A percentile compares a stretch with the other conserved stretches of the same genome.
These are phyloP conservation scores for Xylota segnis DNA, from an alignment of 2,888 invertebrate species.

Conservation along the genomic window DNA sequence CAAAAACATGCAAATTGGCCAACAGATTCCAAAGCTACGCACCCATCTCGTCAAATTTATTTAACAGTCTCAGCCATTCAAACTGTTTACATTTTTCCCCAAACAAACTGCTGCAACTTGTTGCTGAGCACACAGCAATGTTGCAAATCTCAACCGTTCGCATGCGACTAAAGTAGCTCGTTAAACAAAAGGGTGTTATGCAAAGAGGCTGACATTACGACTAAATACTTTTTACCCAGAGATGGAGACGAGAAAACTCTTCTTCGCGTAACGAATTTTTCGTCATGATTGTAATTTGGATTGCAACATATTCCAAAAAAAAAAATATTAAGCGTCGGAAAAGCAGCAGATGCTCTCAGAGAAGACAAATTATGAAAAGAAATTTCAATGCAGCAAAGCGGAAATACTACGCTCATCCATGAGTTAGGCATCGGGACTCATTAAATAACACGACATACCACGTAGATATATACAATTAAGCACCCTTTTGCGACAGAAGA, in stretches of 20 bases:
- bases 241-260: conserved; percentile 33
- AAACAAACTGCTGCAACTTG: conserved; percentile 57
- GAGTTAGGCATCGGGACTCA: conserved; percentile 37
- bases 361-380: conserved; percentile 17
- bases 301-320: conserved; percentile 52
- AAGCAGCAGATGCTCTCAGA: not conserved
- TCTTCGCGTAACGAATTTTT: conserved; percentile 18
- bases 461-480: conserved; percentile 2
- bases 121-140: conserved; percentile 61
- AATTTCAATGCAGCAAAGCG: conserved; percentile 34
- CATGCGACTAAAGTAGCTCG: conserved; percentile 43
- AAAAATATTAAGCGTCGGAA: conserved; percentile 28
- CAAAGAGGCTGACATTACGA: conserved; percentile 45
- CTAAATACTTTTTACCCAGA: conserved; percentile 11
- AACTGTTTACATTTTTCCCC: conserved; percentile 25
- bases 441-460: conserved; percentile 58
- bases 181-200: conserved; percentile 62
- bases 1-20: conserved; percentile 21
- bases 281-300: conserved; percentile 26
- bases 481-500: conserved; percentile 24
- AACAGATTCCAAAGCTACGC: conserved; percentile 16
- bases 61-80: not conserved
- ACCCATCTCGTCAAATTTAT: conserved; percentile 2
- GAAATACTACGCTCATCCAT: conserved; percentile 53
- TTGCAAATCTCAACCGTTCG: conserved; percentile 54